Evolutionary conservation across 2,888 invertebrate species (phyloP), one percentile per base, ranked within the genome.

Genomic region (Villa cingulata): DNA sequence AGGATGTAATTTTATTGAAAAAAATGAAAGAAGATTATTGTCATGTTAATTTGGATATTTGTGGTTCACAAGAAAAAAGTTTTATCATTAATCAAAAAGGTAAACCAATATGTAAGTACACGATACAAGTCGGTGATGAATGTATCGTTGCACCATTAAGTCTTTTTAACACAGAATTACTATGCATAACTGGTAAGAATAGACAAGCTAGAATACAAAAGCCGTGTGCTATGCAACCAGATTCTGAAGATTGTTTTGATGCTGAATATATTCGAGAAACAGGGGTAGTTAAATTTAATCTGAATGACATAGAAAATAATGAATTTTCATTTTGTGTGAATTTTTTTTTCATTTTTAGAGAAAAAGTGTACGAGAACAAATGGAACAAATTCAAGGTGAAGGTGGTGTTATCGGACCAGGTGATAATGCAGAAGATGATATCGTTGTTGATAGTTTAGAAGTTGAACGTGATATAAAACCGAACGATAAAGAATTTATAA

Each of bases 161-260:
- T 54, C 71, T 92, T 50, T 91, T 95, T 63, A 83, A 86, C 63
- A 89, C 88, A 0, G 92, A 92, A 65, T 70, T 94, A 48, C 55
- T 94, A 19, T 86, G 84, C 59, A 81, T 92, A 16, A 91, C 91
- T 0, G 88, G 88, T 0, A 61, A 59, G 46, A 64, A 70, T 0
- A 86, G 89, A 63, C 70, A 72, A 27, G 80, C 83, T 2, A 81
- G 83, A 56, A 80, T 81, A 14, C 88, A 88, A 60, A 80, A 76
- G 55, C 66, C 78, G 39, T 70, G 74, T 43, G 82, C 89, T 4
- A 73, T 74, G 50, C 71, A 75, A 5, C 74, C 77, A 53, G 91
- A 94, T 62, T 82, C 91, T 0, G 90, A 91, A 66, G 95, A 95
- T 70, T 91, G 91, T 3, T 89, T 90, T 62, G 94, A 95, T 72